Evolutionary conservation across 2,797 vertebrate species (phyloP).

Genomic region (Chelon labrosus): DNA sequence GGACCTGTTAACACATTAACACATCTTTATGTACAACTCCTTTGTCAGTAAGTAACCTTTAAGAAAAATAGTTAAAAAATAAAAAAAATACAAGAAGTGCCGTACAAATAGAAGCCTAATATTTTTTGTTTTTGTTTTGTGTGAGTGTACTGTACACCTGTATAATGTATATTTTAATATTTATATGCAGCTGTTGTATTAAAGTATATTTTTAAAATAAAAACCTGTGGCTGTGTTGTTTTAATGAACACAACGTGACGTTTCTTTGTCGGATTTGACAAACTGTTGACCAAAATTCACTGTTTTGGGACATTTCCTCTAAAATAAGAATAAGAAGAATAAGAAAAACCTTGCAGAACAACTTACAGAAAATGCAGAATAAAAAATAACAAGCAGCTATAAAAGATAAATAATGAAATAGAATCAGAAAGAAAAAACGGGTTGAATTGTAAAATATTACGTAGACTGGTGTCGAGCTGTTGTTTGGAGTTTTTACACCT

Average conservation of each 20-base stretch:
- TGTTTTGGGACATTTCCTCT: no score
- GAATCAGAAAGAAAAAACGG: no score
- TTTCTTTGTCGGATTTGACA: no score
- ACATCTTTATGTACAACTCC: conserved; percentile 73
- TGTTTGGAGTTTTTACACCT: no score
- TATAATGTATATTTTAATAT: conserved; percentile 89
- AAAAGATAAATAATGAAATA: no score
- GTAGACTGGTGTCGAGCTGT: no score
- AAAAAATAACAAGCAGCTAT: no score
- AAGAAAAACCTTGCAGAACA: no score
- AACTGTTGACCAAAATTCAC: no score
- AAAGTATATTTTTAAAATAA: conserved; percentile 88
- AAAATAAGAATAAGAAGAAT: no score
- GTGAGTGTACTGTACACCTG: conserved; percentile 84
- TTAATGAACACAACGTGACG: background rate
- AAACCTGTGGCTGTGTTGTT: background rate
- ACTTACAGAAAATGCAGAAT: no score
- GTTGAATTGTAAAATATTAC: no score
- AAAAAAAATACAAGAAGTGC: conserved; percentile 80
- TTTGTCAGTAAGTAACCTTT: conserved; percentile 76
- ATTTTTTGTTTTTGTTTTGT: conserved; percentile 79
- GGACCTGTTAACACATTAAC: conserved; percentile 75
- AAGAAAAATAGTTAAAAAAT: conserved; percentile 57
- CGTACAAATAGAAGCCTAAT: conserved; percentile 86
- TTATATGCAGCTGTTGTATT: conserved; percentile 88